Evolutionary conservation across 2,797 vertebrate genomes (phyloP).

Genomic region (Molossus molossus): DNA sequence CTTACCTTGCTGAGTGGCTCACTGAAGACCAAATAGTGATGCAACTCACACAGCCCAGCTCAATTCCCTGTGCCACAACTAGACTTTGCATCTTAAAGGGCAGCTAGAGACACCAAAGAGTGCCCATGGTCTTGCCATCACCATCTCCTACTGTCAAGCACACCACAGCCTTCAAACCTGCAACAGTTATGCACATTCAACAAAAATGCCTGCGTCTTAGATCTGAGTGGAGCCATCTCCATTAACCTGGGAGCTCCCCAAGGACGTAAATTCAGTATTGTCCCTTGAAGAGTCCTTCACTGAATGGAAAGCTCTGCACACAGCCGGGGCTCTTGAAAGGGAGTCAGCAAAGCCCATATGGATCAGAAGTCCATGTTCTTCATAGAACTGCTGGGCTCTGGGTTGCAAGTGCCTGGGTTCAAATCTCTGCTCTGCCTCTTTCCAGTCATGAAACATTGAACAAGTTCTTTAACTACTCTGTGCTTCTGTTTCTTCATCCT

Average conservation of each 20-base stretch:
- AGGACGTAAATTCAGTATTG: slow-evolving; percentile 11
- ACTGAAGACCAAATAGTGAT: not conserved
- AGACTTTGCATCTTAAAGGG: not conserved
- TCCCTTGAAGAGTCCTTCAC: not conserved
- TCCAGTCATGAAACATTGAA: not conserved
- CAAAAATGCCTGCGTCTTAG: slow-evolving; percentile 21
- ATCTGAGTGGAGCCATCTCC: not conserved
- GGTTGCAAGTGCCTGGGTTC: not conserved
- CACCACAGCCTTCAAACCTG: slow-evolving; percentile 32
- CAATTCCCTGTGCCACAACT: not conserved
- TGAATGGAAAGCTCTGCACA: not conserved
- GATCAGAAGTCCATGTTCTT: not conserved
- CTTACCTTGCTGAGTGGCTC: slow-evolving; percentile 7
- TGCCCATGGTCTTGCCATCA: not conserved
- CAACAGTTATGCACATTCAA: not conserved
- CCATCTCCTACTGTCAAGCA: not conserved
- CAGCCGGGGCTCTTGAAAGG: not conserved
- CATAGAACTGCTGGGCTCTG: not conserved
- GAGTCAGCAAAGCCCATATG: not conserved
- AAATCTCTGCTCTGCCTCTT: slow-evolving; percentile 47
- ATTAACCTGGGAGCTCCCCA: not conserved
- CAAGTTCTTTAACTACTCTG: slow-evolving; percentile 16
- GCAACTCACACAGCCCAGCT: not conserved
- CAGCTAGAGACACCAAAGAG: not conserved
- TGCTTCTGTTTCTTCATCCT: slow-evolving; percentile 53